Percentiles rank a stretch among this genome's conserved stretches.
These are phyloP conservation scores for Hemicrepidius hirtus DNA, from an alignment of 2,888 invertebrate genomes.

Conservation along the genomic window DNA sequence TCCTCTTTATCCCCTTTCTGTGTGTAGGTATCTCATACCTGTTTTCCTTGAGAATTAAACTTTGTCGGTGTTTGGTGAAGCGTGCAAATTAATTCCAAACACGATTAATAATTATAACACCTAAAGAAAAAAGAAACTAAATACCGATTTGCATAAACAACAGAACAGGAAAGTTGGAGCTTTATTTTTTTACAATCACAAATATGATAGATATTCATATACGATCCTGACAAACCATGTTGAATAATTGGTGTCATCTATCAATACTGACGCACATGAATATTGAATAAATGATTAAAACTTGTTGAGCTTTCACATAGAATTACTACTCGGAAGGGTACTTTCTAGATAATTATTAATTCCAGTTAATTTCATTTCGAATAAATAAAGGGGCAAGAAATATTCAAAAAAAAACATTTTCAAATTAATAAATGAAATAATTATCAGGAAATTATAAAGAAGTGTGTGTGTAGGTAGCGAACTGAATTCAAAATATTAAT, in stretches of 20 bases:
- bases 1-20: too few species aligned
- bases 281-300: conserved; percentile 50
- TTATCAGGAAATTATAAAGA: conserved; percentile 49
- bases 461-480: conserved; percentile 52
- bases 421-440: conserved; percentile 42
- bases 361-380: neutral
- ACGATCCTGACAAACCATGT: conserved; percentile 42
- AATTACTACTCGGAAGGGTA: neutral
- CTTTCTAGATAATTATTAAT: neutral
- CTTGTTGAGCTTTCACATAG: conserved; percentile 16
- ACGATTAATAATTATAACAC: too few species aligned
- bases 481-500: conserved; percentile 53
- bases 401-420: conserved; percentile 6
- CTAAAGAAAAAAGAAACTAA: too few species aligned
- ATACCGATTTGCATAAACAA: conserved; percentile 7
- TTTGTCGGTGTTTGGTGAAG: too few species aligned
- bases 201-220: conserved; percentile 16
- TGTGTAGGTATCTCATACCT: too few species aligned
- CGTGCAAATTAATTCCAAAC: too few species aligned
- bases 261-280: conserved; percentile 53
- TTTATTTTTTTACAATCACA: conserved; percentile 8
- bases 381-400: neutral
- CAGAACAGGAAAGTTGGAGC: conserved; percentile 13
- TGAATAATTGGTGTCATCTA: conserved; percentile 54
- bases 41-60: too few species aligned